Evolutionary conservation across 92 coral and sea anemone genomes (phyloP).

Genomic region (Chrysogorgia sp.): DNA sequence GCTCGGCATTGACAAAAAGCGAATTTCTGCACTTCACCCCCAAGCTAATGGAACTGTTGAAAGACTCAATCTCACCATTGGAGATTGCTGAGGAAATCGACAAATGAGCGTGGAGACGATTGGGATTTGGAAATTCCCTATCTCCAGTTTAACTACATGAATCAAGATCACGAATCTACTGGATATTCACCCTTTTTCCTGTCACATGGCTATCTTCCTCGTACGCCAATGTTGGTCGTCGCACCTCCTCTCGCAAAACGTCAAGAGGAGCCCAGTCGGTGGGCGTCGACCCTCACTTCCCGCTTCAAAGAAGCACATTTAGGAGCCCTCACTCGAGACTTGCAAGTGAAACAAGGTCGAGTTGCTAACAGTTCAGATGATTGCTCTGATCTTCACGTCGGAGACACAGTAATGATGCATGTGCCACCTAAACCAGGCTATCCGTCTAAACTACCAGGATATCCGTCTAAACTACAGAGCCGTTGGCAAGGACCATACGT

Average conservation of each 20-base stretch:
- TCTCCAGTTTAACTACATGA: slow-evolving; percentile 31
- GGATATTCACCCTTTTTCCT: slow-evolving; percentile 56
- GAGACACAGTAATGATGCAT: slow-evolving; percentile 50
- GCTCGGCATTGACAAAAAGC: too few relatives aligned
- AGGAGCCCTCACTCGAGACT: slow-evolving; percentile 4
- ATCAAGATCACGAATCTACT: slow-evolving; percentile 1
- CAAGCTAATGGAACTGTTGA: too few relatives aligned
- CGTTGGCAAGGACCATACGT: slow-evolving; percentile 52
- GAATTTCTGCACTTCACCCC: too few relatives aligned
- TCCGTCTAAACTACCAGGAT: too few relatives aligned
- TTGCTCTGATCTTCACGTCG: slow-evolving; percentile 29
- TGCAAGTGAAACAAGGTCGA: slow-evolving; percentile 36
- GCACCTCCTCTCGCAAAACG: slow-evolving; percentile 14
- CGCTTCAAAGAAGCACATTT: slow-evolving; percentile 37
- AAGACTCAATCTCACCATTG: too few relatives aligned
- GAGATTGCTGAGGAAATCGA: too few relatives aligned
- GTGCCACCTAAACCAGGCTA: too few relatives aligned
- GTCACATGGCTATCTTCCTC: slow-evolving; percentile 19
- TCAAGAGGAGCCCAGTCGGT: slow-evolving; percentile 1
- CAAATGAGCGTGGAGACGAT: slow-evolving; percentile 45
- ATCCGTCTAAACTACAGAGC: slow-evolving; percentile 44
- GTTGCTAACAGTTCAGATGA: slow-evolving; percentile 27
- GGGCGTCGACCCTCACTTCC: slow-evolving; percentile 45
- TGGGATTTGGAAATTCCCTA: slow-evolving; percentile 50
- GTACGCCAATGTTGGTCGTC: slow-evolving; percentile 37